Evolutionary conservation across 2,113 vertebrate genomes (phyloP), one percentile per base, ranked within the genome.

Genomic region (Channa argus): DNA sequence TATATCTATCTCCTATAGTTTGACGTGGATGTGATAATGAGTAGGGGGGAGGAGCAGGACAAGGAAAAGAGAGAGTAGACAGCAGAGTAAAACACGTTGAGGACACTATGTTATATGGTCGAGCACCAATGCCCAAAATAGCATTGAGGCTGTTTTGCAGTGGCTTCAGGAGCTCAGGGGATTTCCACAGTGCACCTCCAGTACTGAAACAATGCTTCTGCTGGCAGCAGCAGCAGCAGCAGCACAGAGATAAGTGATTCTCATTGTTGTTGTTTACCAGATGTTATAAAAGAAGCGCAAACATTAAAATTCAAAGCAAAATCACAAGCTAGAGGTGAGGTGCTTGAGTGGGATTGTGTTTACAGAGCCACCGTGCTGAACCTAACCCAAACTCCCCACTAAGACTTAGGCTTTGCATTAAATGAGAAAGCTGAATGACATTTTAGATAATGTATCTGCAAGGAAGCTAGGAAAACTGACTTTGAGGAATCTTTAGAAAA

Each of bases 91-190:
- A 75, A 75, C 46, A 63, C 45, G 38, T 9, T 15, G 46, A 76
- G 61, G 65, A 69, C 43, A 73, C 56, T 56, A n/a, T 72, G 76
- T 65, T 75, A 46, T 15, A 33, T 60, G 78, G 55, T 79, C 63
- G 77, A 74, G 60, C 54, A 71, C 49, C 36, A 14, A 43, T 24
- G 38, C 76, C 64, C 24, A 73, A 83, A 90, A 86, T 88, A 88
- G 67, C 53, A 45, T 63, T 13, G 15, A 49, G 50, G 56, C 41
- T 84, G 72, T 82, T 73, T 79, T 62, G 62, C 79, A 77, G 63
- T 71, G 63, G 61, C 73, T 69, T 9, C 0, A 0, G 50, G 6
- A 55, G 50, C 73, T 67, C 69, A 4, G 11, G 63, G 58, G 77
- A 80, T 74, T 82, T 73, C 54, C 63, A 12, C 63, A 43, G 56